Percentiles rank a stretch among this genome's conserved stretches.
Evolutionary conservation across 2,888 invertebrate species (phyloP).

Genomic region (Pteria penguin): DNA sequence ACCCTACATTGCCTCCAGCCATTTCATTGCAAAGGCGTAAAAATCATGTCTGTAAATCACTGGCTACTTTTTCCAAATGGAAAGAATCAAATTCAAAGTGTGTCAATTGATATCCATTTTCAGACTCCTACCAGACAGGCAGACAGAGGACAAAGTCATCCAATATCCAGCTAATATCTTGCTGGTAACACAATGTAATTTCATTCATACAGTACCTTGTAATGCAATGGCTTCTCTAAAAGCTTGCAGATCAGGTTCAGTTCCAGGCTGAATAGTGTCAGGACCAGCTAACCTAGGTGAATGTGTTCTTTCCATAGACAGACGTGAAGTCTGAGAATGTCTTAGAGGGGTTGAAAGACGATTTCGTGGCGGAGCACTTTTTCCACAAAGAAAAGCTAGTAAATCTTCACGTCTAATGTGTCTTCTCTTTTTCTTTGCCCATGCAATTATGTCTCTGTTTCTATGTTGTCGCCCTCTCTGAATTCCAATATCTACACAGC

Average conservation of each 20-base stretch:
- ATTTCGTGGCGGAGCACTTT: constrained; percentile 82
- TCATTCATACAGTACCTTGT: constrained; percentile 82
- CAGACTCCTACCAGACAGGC: no score
- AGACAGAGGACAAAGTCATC: no score
- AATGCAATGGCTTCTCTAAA: constrained; percentile 88
- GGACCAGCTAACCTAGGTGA: constrained; percentile 80
- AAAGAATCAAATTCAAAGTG: no score
- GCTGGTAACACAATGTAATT: background rate
- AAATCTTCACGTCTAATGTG: constrained; percentile 89
- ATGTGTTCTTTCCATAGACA: constrained; percentile 56
- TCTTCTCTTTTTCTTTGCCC: constrained; percentile 86
- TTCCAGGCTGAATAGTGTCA: constrained; percentile 78
- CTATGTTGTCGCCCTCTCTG: constrained; percentile 88
- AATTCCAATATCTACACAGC: constrained; percentile 86
- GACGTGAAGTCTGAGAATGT: constrained; percentile 51
- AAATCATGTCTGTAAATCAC: no score
- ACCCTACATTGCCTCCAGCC: no score
- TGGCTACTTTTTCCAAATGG: no score
- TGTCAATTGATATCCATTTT: no score
- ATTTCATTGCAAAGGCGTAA: no score
- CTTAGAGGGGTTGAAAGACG: constrained; percentile 50
- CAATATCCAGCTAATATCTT: background rate
- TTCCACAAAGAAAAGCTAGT: constrained; percentile 87
- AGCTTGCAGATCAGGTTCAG: constrained; percentile 85
- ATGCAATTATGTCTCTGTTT: constrained; percentile 87